Evolutionary conservation across 2,113 vertebrate species (phyloP).

Genomic region (Spermophilus dauricus): DNA sequence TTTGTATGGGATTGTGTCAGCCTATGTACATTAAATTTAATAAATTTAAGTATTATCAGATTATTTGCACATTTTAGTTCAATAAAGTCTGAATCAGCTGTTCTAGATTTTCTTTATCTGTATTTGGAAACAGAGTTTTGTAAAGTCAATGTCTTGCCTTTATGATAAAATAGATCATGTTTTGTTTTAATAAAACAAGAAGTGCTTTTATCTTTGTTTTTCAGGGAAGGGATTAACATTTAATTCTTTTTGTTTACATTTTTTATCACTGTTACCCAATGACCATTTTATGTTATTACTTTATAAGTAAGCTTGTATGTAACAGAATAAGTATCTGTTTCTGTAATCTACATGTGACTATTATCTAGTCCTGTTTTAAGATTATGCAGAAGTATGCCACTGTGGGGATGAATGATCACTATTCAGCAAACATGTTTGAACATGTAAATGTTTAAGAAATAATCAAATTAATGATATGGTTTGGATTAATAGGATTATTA

Average conservation of each 20-base stretch:
- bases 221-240: slow-evolving; percentile 80
- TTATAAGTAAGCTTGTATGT: slow-evolving; percentile 34
- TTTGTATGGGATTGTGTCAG: slow-evolving; percentile 43
- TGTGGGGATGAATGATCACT: neutral
- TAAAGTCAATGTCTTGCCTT: slow-evolving; percentile 69
- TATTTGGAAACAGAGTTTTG: slow-evolving; percentile 67
- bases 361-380: neutral
- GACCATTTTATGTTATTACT: slow-evolving; percentile 67
- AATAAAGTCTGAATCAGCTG: slow-evolving; percentile 14
- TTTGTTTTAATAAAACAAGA: slow-evolving; percentile 72
- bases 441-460: slow-evolving; percentile 76
- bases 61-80: slow-evolving; percentile 76
- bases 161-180: slow-evolving; percentile 49
- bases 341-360: slow-evolving; percentile 51
- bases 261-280: slow-evolving; percentile 70
- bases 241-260: slow-evolving; percentile 82
- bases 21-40: slow-evolving; percentile 53
- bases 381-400: slow-evolving; percentile 63
- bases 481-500: slow-evolving; percentile 45
- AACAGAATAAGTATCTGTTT: slow-evolving; percentile 45
- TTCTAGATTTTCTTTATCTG: slow-evolving; percentile 69
- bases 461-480: slow-evolving; percentile 59
- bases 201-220: slow-evolving; percentile 67
- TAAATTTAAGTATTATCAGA: slow-evolving; percentile 33
- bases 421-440: neutral